phyloP scores from a whole-genome alignment of 2,888 invertebrate genomes.

The Apomyelois bistriatella region DNA sequence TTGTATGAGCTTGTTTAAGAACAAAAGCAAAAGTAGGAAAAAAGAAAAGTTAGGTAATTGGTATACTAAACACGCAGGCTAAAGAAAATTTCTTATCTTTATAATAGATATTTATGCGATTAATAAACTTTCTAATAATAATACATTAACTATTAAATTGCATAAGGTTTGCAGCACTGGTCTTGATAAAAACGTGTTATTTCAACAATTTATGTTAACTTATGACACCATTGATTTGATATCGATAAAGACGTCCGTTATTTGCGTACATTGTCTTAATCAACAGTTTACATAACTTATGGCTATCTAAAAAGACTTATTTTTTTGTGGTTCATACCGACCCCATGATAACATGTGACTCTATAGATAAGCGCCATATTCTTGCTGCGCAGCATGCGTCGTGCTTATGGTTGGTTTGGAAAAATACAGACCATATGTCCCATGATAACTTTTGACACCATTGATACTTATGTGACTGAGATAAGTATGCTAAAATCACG shows the following conservation, averaged over 20 bases:
- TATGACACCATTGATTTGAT: not conserved
- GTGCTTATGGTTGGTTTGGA: not conserved
- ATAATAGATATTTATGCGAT: too few species aligned
- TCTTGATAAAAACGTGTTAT: not conserved
- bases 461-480: not conserved
- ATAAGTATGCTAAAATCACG: not conserved
- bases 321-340: not conserved
- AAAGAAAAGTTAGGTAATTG: too few species aligned
- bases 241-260: not conserved
- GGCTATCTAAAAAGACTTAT: too few species aligned
- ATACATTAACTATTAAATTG: not conserved
- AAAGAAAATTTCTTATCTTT: too few species aligned
- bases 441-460: conserved; percentile 2
- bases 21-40: too few species aligned
- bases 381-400: not conserved
- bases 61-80: too few species aligned
- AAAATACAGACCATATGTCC: not conserved
- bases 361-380: conserved; percentile 1
- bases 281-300: not conserved
- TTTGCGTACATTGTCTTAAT: too few species aligned
- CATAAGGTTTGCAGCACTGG: not conserved
- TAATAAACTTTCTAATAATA: too few species aligned
- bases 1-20: too few species aligned
- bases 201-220: not conserved
- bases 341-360: conserved; percentile 10